Evolutionary conservation across 2,113 vertebrate genomes (phyloP), one percentile per base, ranked within the genome.

Genomic region (Misgurnus anguillicaudatus): DNA sequence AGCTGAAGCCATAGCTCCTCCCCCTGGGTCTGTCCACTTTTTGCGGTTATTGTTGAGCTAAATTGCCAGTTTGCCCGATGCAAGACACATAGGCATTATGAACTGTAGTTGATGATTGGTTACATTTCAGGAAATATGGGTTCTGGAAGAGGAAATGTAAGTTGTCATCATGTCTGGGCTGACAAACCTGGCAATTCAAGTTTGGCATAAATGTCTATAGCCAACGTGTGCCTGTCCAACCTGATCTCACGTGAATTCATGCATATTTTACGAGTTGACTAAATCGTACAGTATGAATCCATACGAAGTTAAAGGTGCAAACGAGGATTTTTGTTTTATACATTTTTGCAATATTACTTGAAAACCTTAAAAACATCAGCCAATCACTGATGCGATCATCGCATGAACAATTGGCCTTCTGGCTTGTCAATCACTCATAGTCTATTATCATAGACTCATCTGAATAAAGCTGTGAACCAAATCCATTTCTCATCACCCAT

Each of bases 51-150:
- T 55, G 60, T 71, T 24, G 36, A 71, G 11, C 14, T 71, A 41
- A 64, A 64, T 42, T 79, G 10, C 47, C 41, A 55, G 72, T 51
- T 61, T 68, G 53, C 10, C 8, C 69, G 42, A 68, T 55, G 42
- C 10, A 64, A 47, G 57, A 47, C 42, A 60, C 73, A 21, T 38
- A 39, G 57, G 24, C 19, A 5, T 67, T 51, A 63, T 31, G 60
- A 53, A 47, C 21, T 11, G 58, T 14, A 55, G 42, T 51, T 76
- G 65, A 31, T 63, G 47, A 77, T 57, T 42, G 65, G n/a, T 47
- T 58, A 39, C 45, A 67, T 81, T 69, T 68, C 61, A 70, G 58
- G 65, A 47, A 81, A 67, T 61, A 48, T 51, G 78, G 70, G 60
- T 62, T 48, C 17, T 62, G 65, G 65, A 70, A 45, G 51, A 48